Conservation (phyloP, 2,113 vertebrate genomes). For the Sturnira hondurensis region DNA sequence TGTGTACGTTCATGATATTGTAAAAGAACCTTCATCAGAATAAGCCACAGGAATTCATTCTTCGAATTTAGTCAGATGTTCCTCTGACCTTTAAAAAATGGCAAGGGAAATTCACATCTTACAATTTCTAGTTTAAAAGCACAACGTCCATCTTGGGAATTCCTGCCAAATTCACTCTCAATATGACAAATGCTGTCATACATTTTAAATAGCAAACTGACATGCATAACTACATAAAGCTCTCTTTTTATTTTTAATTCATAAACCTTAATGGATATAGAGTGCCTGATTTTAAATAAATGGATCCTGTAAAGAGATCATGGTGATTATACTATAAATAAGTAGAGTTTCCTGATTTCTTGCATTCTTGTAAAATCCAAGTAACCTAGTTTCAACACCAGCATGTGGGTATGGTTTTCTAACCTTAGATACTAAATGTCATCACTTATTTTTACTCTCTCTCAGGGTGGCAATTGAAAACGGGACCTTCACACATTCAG, state of each 20-base stretch:
- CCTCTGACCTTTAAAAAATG: not conserved
- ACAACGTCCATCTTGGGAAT: conserved; percentile 71
- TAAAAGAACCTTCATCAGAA: conserved; percentile 31
- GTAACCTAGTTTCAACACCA: conserved; percentile 65
- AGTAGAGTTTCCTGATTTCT: conserved; percentile 74
- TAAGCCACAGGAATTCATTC: conserved; percentile 1
- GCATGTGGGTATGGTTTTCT: conserved; percentile 61
- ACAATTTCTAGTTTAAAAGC: conserved; percentile 56
- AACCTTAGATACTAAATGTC: conserved; percentile 69
- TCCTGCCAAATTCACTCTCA: conserved; percentile 51
- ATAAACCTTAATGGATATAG: conserved; percentile 68
- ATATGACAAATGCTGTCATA: conserved; percentile 56
- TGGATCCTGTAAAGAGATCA: conserved; percentile 71
- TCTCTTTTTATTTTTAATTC: conserved; percentile 70
- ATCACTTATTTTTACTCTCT: conserved; percentile 72
- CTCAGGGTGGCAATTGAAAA: conserved; percentile 53
- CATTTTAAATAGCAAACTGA: conserved; percentile 70
- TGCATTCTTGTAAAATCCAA: conserved; percentile 72
- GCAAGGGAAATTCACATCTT: conserved; percentile 59
- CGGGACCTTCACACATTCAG: conserved; percentile 56
- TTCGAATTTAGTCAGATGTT: conserved; percentile 29
- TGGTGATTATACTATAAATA: conserved; percentile 74
- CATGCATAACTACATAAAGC: conserved; percentile 75
- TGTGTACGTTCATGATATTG: not conserved
- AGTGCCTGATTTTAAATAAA: conserved; percentile 69